Conservation (phyloP, 2,113 vertebrate species). For the Erpornis zantholeuca region DNA sequence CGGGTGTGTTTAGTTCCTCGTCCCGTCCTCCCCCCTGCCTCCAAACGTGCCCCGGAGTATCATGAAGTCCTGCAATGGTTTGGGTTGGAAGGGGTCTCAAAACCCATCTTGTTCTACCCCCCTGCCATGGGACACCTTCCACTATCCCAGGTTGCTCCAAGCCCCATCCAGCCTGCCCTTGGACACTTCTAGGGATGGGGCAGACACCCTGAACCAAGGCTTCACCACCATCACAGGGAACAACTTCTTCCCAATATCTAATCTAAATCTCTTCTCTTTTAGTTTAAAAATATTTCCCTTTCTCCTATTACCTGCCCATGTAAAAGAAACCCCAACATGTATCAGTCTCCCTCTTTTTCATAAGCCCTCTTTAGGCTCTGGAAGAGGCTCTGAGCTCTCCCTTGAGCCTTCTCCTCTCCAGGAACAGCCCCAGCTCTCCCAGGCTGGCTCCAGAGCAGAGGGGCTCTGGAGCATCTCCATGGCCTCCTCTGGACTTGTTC, state of each 20-base stretch:
- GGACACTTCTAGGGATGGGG: background rate
- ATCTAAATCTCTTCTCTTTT: background rate
- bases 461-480: background rate
- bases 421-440: background rate
- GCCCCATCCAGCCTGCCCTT: rapidly evolving
- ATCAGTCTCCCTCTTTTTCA: background rate
- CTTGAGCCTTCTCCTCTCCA: background rate
- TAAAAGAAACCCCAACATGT: background rate
- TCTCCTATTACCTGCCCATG: background rate
- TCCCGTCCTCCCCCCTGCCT: background rate
- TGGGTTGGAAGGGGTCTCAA: background rate
- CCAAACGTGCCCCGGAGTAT: background rate
- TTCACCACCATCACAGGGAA: background rate
- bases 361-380: background rate
- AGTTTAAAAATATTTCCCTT: rapidly evolving
- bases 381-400: background rate
- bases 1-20: rapidly evolving
- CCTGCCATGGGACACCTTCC: background rate
- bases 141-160: background rate
- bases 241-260: background rate
- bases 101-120: background rate
- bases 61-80: background rate
- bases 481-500: background rate
- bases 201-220: background rate
- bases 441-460: background rate